These are phyloP conservation scores for Poeciliopsis retropinna DNA, from an alignment of 2,113 vertebrate genomes.

Conservation along the genomic window DNA sequence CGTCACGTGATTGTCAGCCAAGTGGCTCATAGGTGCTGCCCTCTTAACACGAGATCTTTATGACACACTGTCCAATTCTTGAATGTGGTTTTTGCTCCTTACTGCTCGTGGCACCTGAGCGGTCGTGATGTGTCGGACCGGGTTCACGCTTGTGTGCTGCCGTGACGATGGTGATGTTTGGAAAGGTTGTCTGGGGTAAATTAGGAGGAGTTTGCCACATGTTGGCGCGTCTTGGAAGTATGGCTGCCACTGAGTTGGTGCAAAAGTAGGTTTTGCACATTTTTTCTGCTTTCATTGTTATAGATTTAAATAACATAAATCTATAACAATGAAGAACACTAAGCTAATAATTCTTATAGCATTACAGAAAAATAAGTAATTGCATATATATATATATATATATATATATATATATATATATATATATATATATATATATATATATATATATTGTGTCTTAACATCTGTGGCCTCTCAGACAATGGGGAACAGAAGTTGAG, in stretches of 20 bases:
- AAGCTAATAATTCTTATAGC: too few species aligned
- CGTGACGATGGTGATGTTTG: slow-evolving; percentile 28
- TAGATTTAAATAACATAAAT: too few species aligned
- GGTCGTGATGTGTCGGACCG: slow-evolving; percentile 59
- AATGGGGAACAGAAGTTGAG: too few species aligned
- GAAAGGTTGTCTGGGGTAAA: slow-evolving; percentile 20
- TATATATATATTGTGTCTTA: too few species aligned
- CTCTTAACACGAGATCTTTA: slow-evolving; percentile 65
- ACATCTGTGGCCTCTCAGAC: too few species aligned
- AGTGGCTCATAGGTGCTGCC: slow-evolving; percentile 71
- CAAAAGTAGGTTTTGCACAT: background rate
- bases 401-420: too few species aligned
- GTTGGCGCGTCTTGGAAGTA: background rate
- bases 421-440: too few species aligned
- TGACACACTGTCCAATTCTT: slow-evolving; percentile 75
- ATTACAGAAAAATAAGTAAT: too few species aligned
- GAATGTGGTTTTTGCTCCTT: slow-evolving; percentile 55
- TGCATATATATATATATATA: too few species aligned
- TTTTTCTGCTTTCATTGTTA: background rate
- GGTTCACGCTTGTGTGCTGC: slow-evolving; percentile 33
- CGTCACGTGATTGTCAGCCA: slow-evolving; percentile 60
- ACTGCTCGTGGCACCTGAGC: slow-evolving; percentile 55
- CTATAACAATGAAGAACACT: too few species aligned
- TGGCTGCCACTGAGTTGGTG: slow-evolving; percentile 5
- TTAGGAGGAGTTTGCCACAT: slow-evolving; percentile 27